phyloP scores from a whole-genome alignment of 2,113 vertebrate genomes.

The Oncorhynchus nerka region DNA sequence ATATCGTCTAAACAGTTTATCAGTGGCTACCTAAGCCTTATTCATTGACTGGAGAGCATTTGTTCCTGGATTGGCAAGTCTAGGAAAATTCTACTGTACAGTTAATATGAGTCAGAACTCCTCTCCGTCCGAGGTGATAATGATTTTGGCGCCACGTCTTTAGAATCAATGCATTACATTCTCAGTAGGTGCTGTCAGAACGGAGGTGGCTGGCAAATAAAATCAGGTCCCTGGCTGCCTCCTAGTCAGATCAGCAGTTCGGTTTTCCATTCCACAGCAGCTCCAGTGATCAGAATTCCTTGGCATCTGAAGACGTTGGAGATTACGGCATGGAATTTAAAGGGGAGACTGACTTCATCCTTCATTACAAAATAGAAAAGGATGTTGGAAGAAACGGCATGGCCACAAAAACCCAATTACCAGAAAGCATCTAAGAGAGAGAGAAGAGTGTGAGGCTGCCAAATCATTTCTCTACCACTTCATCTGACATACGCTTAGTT shows the following conservation, averaged over 20 bases:
- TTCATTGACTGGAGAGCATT: neutral
- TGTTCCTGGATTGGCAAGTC: neutral
- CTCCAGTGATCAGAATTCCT: conserved; percentile 52
- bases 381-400: neutral
- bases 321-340: conserved; percentile 62
- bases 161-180: neutral
- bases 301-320: conserved; percentile 57
- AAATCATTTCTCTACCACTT: conserved; percentile 54
- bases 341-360: conserved; percentile 28
- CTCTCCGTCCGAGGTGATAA: neutral
- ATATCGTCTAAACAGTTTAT: neutral
- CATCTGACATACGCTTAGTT: conserved; percentile 31
- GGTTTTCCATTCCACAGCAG: neutral
- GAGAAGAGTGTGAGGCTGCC: conserved; percentile 54
- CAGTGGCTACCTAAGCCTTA: neutral
- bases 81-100: too few relatives aligned
- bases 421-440: conserved; percentile 2
- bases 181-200: neutral
- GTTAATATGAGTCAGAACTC: neutral
- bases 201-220: neutral
- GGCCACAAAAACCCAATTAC: neutral
- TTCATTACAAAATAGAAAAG: conserved; percentile 28
- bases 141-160: neutral
- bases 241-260: neutral
- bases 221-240: neutral